Percentiles rank a stretch among this genome's conserved stretches.
These are phyloP conservation scores for Hartigia nigra DNA, from an alignment of 2,888 invertebrate genomes.

Conservation along the genomic window DNA sequence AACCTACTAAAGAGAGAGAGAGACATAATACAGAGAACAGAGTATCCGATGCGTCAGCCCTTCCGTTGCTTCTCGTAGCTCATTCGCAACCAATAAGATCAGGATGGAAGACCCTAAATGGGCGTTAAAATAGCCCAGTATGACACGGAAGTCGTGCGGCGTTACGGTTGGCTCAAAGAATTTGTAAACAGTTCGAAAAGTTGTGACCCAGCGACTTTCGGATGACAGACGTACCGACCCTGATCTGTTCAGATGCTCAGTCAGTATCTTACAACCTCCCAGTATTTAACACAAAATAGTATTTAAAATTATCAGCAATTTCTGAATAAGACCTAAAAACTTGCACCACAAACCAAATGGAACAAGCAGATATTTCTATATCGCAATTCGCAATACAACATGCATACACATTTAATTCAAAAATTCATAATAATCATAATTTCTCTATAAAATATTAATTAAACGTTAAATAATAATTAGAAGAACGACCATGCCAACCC, in stretches of 20 bases:
- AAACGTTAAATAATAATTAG: too few species aligned
- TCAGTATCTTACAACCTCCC: neutral
- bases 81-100: neutral
- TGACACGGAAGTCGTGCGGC: neutral
- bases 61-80: neutral
- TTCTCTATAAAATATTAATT: too few species aligned
- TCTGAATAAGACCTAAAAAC: too few species aligned
- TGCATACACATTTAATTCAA: too few species aligned
- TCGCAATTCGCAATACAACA: too few species aligned
- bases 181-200: neutral
- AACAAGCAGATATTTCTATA: too few species aligned
- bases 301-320: neutral
- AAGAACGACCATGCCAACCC: neutral
- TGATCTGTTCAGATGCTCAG: neutral
- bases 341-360: too few species aligned
- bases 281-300: neutral
- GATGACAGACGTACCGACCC: too few species aligned
- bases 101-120: neutral
- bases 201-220: neutral
- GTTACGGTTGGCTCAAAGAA: neutral
- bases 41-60: neutral
- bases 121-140: neutral
- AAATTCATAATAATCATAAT: too few species aligned
- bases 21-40: neutral
- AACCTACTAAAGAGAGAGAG: neutral